Base-by-base conservation (phyloP, 2,888 invertebrate species). In the Dyspetes luteomarginatus region DNA sequence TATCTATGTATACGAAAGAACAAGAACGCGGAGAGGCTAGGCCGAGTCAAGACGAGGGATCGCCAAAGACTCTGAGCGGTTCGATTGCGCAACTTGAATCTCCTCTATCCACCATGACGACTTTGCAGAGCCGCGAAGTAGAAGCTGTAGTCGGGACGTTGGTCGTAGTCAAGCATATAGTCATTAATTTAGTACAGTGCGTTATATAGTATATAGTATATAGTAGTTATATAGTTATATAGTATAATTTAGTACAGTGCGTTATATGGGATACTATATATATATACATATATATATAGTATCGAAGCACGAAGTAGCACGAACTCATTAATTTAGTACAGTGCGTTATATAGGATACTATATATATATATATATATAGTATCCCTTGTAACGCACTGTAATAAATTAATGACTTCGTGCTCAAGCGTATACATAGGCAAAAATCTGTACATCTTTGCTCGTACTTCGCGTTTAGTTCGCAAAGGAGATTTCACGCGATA, bases 311-410 rank as follows among this genome's bases (percentile, higher is more conserved):
- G 15, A 12, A 41, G 48, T 48, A 4, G 72, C 81, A 65, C 85
- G 78, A 80, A 74, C 67, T 72, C 73, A 88, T 84, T 85, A 85
- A 85, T 89, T 89, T 85, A 86, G 86, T 87, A 88, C 84, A 86
- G 89, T 88, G 87, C 88, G 89, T 89, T 86, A 84, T 43, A n/a
- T n/a, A 62, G 41, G 26, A 52, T 52, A 7, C 15, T 45, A 41
- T 15, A n/a, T 45, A 64, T 50, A 48, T 64, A 67, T 67, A 64
- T 48, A 50, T 64, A 45, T n/a, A 15, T 41, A 45, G 15, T 7
- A 52, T 52, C 26, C 41, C 65, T n/a, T n/a, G 30, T 84, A 86
- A 89, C 89, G 88, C 87, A 88, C 89, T 86, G 84, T 88, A 87
- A 85, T 86, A 85, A 89, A 89, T 85, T 85, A 85, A 84, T 88